Percentiles rank a stretch among this genome's conserved stretches.
These are phyloP conservation scores for Nasonia vitripennis DNA, from an alignment of 1,140 invertebrate species.

Conservation along the genomic window DNA sequence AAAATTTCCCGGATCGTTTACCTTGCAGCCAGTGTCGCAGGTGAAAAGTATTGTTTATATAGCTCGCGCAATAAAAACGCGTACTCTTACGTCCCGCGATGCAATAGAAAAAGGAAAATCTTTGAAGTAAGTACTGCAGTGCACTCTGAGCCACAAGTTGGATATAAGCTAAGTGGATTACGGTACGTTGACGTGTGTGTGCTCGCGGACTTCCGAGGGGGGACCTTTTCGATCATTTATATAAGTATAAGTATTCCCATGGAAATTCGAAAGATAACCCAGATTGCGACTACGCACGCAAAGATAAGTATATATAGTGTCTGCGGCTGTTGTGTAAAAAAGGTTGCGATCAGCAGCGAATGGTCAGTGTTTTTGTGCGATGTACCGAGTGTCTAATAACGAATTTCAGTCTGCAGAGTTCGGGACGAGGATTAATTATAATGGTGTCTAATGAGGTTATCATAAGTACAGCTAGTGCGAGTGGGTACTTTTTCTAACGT, in stretches of 20 bases:
- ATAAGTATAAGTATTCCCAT: background rate
- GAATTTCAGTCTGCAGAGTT: background rate
- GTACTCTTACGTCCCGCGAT: background rate
- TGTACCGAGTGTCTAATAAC: background rate
- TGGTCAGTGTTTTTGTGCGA: background rate
- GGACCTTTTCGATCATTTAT: background rate
- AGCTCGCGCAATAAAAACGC: background rate
- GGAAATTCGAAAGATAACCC: background rate
- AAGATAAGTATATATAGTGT: background rate
- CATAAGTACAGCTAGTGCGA: background rate
- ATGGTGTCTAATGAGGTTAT: background rate
- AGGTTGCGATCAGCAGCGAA: background rate
- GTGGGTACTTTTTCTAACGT: background rate
- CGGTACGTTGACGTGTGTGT: too few species aligned
- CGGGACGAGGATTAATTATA: background rate
- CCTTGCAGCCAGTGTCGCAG: background rate
- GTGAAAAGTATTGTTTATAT: background rate
- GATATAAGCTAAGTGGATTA: too few species aligned
- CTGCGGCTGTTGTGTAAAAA: background rate
- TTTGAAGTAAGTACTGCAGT: too few species aligned
- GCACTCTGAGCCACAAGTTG: too few species aligned
- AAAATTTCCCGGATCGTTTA: constrained; percentile 25
- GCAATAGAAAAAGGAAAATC: too few species aligned
- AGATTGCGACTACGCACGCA: background rate
- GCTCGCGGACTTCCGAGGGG: background rate